Evolutionary conservation across 2,113 vertebrate species (phyloP).

Genomic region (Festucalex cinctus): DNA sequence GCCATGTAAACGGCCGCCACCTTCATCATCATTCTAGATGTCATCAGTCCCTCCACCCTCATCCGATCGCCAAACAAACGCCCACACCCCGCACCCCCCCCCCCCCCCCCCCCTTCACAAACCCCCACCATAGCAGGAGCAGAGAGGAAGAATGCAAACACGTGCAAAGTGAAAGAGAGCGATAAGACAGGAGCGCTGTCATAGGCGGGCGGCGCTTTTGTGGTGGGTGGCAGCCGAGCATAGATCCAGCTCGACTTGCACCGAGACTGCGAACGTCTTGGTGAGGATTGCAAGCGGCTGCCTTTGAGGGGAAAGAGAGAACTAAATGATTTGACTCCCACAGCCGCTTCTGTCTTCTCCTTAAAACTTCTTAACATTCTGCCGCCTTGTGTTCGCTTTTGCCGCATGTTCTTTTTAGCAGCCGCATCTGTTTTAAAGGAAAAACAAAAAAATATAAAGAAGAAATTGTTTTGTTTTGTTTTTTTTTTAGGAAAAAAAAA

Average conservation of each 20-base stretch:
- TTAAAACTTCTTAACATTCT: conserved; percentile 60
- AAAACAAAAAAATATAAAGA: conserved; percentile 32
- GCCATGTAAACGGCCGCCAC: conserved; percentile 31
- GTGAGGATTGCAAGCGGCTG: conserved; percentile 76
- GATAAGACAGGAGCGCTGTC: conserved; percentile 33
- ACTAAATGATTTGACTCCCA: conserved; percentile 70
- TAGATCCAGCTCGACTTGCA: conserved; percentile 45
- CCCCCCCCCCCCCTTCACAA: conserved; percentile 75
- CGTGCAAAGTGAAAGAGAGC: conserved; percentile 38
- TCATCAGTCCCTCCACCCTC: conserved; percentile 44
- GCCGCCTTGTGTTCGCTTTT: conserved; percentile 40
- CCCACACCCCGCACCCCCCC: conserved; percentile 79
- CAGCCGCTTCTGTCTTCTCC: conserved; percentile 74
- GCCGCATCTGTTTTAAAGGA: conserved; percentile 58
- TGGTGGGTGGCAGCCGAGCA: conserved; percentile 51
- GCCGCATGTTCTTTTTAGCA: conserved; percentile 84
- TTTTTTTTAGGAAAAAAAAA: conserved; percentile 20
- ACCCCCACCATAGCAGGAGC: conserved; percentile 82
- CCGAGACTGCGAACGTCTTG: conserved; percentile 68
- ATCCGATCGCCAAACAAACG: conserved; percentile 70
- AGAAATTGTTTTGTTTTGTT: conserved; percentile 35
- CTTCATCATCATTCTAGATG: conserved; percentile 34
- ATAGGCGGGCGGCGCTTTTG: conserved; percentile 34
- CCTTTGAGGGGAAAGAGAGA: conserved; percentile 48
- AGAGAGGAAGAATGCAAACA: conserved; percentile 81